phyloP scores from a whole-genome alignment of 1,140 invertebrate genomes.

The Rhopalosiphum maidis region DNA sequence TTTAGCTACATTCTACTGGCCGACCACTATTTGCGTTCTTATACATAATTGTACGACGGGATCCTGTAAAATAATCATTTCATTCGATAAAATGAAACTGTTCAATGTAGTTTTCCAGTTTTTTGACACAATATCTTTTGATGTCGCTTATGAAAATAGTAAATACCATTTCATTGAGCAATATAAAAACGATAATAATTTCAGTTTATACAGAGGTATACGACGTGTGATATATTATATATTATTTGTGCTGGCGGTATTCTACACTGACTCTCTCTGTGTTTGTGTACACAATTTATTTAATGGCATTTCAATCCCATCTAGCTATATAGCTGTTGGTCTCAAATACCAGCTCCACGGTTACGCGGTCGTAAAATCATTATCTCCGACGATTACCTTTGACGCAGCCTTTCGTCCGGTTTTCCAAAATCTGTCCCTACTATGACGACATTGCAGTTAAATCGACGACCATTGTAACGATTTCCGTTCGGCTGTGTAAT shows the following conservation, averaged over 20 bases:
- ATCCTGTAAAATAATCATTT: not conserved
- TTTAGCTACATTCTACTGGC: not conserved
- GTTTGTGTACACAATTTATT: not conserved
- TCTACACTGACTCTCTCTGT: not conserved
- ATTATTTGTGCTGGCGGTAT: not conserved
- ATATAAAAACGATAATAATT: not conserved
- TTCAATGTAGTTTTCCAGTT: not conserved
- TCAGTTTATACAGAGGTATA: not conserved
- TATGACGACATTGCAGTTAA: not conserved
- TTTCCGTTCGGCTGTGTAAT: not conserved
- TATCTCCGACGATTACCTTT: slow-evolving; percentile 1
- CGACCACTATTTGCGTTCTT: not conserved
- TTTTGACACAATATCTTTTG: not conserved
- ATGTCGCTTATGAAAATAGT: not conserved
- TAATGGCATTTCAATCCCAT: not conserved
- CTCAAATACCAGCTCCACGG: not conserved
- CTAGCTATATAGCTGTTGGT: not conserved
- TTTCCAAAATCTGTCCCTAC: not conserved
- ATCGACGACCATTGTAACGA: not conserved
- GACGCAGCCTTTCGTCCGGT: not conserved
- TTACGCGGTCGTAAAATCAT: not conserved
- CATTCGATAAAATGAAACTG: not conserved
- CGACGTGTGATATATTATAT: not conserved
- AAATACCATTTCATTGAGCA: not conserved
- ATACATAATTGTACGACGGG: not conserved